Conservation (phyloP, 1,140 invertebrate species). For the Drosophila subpulchrella region DNA sequence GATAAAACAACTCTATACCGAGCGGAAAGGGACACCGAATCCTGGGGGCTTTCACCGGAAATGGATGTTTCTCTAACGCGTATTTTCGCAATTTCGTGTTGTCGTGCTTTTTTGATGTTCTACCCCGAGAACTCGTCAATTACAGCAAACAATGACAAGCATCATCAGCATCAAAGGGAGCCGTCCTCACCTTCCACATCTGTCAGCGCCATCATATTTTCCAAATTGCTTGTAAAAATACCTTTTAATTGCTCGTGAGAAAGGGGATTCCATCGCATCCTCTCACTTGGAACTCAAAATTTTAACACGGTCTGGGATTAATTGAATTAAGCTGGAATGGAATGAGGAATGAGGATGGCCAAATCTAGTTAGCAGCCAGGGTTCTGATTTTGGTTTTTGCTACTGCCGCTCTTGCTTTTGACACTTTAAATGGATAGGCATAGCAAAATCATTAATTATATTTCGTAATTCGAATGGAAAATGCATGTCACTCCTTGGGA, state of each 20-base stretch:
- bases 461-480: constrained; percentile 63
- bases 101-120: constrained; percentile 50
- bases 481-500: constrained; percentile 59
- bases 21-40: constrained; percentile 1
- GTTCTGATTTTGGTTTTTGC: constrained; percentile 43
- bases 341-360: constrained; percentile 10
- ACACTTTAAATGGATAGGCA: constrained; percentile 77
- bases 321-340: constrained; percentile 67
- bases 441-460: constrained; percentile 78
- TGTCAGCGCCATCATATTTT: constrained; percentile 72
- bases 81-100: constrained; percentile 13
- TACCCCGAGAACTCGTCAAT: constrained; percentile 45
- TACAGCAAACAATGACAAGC: constrained; percentile 58
- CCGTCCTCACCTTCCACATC: constrained; percentile 29
- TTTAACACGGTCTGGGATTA: constrained; percentile 64
- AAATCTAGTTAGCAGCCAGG: constrained; percentile 35
- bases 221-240: constrained; percentile 76
- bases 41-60: constrained; percentile 14
- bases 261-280: constrained; percentile 51
- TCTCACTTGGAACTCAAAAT: constrained; percentile 43
- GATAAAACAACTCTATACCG: constrained; percentile 46
- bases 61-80: constrained; percentile 49
- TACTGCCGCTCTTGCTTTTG: constrained; percentile 52
- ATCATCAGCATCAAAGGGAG: constrained; percentile 35
- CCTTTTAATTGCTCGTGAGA: constrained; percentile 73